These are phyloP conservation scores for Ladona fulva DNA, from an alignment of 1,140 invertebrate species.

Conservation along the genomic window DNA sequence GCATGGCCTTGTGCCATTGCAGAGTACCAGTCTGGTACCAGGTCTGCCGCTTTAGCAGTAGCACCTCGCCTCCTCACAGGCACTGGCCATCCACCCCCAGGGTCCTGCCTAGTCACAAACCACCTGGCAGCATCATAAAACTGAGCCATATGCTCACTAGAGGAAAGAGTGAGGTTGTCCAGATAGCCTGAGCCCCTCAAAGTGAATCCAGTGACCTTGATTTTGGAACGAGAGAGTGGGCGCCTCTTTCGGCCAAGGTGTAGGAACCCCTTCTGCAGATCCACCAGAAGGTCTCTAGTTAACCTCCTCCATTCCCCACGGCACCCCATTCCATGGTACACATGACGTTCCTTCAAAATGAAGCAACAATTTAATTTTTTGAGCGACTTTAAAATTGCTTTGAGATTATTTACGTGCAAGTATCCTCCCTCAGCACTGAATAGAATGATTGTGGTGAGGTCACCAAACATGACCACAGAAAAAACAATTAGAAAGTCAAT, in stretches of 20 bases:
- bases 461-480: too few relatives aligned
- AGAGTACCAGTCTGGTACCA: conserved; percentile 87
- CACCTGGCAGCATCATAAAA: conserved; percentile 90
- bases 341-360: not conserved
- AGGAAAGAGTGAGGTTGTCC: conserved; percentile 74
- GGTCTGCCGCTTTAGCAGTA: conserved; percentile 61
- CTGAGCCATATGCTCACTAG: conserved; percentile 73
- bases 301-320: conserved; percentile 63
- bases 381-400: too few relatives aligned
- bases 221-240: conserved; percentile 59
- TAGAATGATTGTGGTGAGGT: too few relatives aligned
- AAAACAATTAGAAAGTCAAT: not conserved
- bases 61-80: conserved; percentile 67
- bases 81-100: conserved; percentile 79
- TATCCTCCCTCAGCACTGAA: too few relatives aligned
- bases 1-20: conserved; percentile 98
- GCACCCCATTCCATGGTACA: conserved; percentile 78
- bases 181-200: conserved; percentile 62
- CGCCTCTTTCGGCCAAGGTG: conserved; percentile 49
- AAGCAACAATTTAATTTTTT: not conserved
- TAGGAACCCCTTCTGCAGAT: conserved; percentile 75
- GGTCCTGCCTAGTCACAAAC: conserved; percentile 81
- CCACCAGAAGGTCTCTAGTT: conserved; percentile 80
- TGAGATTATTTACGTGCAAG: too few relatives aligned
- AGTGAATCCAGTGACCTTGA: conserved; percentile 45